These are phyloP conservation scores for Leptopilina myrica DNA, from an alignment of 2,888 invertebrate species.

Conservation along the genomic window DNA sequence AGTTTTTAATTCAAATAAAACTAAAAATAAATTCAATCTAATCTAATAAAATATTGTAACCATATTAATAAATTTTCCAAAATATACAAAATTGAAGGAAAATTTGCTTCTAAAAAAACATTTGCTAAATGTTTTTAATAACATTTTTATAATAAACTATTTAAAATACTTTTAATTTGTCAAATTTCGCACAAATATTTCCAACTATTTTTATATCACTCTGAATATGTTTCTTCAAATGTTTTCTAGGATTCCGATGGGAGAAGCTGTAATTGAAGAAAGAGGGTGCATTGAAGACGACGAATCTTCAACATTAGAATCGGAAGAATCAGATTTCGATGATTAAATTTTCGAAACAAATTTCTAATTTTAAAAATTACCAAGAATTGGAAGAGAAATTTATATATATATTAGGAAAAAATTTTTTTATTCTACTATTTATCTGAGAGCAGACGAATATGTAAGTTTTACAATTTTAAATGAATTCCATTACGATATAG, in stretches of 20 bases:
- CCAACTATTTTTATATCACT: background rate
- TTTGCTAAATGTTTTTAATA: background rate
- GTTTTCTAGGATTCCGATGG: conserved; percentile 63
- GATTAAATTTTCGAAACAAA: conserved; percentile 49
- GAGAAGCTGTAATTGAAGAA: conserved; percentile 61
- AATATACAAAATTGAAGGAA: background rate
- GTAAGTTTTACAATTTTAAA: conserved; percentile 2
- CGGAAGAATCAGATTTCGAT: conserved; percentile 67
- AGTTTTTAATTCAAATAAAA: background rate
- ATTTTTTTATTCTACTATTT: background rate
- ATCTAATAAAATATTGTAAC: background rate
- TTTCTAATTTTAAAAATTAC: conserved; percentile 11
- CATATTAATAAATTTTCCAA: background rate
- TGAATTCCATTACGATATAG: conserved; percentile 8
- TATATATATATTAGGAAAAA: background rate
- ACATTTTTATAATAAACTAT: background rate
- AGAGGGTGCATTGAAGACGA: conserved; percentile 65
- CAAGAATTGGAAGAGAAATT: background rate
- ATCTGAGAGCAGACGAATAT: background rate
- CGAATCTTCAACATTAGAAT: conserved; percentile 66
- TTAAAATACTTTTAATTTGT: too few species aligned
- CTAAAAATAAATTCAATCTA: background rate
- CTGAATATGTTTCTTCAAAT: background rate
- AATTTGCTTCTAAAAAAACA: background rate
- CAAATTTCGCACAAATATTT: background rate